phyloP scores from a whole-genome alignment of 2,888 invertebrate genomes.

The Stictocephala bisonia region DNA sequence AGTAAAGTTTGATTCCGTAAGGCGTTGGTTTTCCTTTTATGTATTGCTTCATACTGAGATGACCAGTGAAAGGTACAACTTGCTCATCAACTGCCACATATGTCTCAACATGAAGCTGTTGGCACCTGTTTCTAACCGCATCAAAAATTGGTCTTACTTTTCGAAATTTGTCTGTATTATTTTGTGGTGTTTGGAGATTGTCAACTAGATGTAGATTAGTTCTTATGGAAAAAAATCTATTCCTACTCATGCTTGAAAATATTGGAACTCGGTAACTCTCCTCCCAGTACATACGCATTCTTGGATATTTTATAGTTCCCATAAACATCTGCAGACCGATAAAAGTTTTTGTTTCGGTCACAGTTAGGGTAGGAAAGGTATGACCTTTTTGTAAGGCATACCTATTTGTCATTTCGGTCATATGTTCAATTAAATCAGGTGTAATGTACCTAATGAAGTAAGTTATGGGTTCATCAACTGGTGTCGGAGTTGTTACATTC shows the following conservation, averaged over 20 bases:
- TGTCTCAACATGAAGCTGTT: constrained; percentile 34
- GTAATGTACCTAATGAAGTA: constrained; percentile 30
- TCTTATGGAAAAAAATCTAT: constrained; percentile 27
- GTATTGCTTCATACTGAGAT: constrained; percentile 55
- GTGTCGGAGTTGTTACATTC: not conserved
- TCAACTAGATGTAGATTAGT: constrained; percentile 20
- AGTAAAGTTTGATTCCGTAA: constrained; percentile 56
- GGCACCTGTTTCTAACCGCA: constrained; percentile 34
- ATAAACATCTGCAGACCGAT: constrained; percentile 8
- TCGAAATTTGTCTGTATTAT: constrained; percentile 16
- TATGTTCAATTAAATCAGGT: constrained; percentile 14
- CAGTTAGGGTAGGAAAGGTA: not conserved
- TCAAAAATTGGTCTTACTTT: constrained; percentile 33
- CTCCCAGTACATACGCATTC: constrained; percentile 20
- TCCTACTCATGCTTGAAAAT: constrained; percentile 6
- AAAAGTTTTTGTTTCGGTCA: constrained; percentile 5
- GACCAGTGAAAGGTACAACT: constrained; percentile 57
- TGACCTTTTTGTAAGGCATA: constrained; percentile 7
- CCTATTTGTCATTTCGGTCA: constrained; percentile 9
- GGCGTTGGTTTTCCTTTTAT: constrained; percentile 56
- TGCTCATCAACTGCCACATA: constrained; percentile 48
- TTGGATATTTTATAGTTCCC: constrained; percentile 13
- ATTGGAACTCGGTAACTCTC: not conserved
- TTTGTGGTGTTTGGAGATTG: not conserved
- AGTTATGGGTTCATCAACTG: constrained; percentile 11